A percentile compares a stretch with the other conserved stretches of the same genome.
phyloP scores from a whole-genome alignment of 2,113 vertebrate genomes.

The Lontra canadensis region DNA sequence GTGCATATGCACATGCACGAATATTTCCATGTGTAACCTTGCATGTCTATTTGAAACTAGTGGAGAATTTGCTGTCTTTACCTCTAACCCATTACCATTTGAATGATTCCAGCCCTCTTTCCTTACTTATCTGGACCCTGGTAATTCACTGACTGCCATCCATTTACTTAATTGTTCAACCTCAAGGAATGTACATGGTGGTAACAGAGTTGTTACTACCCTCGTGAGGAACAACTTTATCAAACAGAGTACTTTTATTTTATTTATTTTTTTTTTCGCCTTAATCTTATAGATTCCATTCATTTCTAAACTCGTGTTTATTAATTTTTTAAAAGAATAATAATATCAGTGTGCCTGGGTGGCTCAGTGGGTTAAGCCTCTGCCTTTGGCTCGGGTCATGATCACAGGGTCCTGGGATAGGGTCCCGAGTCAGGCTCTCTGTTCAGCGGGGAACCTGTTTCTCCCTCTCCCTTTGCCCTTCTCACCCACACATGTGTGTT shows the following conservation, averaged over 20 bases:
- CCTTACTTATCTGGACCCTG: background rate
- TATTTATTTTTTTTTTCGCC: background rate
- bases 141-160: too few species aligned
- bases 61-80: background rate
- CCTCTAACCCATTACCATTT: too few species aligned
- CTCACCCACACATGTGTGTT: background rate
- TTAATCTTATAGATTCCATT: background rate
- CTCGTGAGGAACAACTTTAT: background rate
- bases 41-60: too few species aligned
- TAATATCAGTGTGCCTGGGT: background rate
- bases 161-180: background rate
- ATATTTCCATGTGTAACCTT: background rate
- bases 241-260: too few species aligned
- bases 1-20: accelerated
- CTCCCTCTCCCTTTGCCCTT: background rate
- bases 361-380: background rate
- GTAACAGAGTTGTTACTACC: background rate
- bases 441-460: background rate
- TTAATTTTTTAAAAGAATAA: background rate
- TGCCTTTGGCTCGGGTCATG: background rate
- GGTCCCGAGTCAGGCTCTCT: accelerated
- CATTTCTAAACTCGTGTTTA: background rate
- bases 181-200: accelerated
- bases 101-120: background rate
- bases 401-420: background rate